Percentiles rank a stretch among this genome's conserved stretches.
phyloP scores from a whole-genome alignment of 2,888 invertebrate species.

The Nasonia oneida region DNA sequence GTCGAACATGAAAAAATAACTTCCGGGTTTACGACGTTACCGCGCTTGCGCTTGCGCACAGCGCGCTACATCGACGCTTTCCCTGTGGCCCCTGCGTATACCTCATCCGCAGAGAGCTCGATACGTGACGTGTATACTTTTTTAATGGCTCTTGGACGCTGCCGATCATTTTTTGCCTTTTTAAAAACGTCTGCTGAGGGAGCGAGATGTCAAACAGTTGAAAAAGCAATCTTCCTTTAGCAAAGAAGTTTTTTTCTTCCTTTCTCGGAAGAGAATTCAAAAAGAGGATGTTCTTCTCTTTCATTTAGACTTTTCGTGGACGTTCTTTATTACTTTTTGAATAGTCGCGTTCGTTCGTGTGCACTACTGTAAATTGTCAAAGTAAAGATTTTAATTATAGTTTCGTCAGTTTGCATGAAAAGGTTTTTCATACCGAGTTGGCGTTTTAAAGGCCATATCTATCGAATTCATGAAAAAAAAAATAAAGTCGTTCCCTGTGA shows the following conservation, averaged over 20 bases:
- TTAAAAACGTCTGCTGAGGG: neutral
- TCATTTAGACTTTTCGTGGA: neutral
- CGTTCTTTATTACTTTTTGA: neutral
- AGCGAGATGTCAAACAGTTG: neutral
- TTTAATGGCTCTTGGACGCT: neutral
- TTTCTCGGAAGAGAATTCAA: neutral
- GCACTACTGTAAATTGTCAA: neutral
- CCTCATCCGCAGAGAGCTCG: conserved; percentile 14
- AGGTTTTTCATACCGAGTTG: no score
- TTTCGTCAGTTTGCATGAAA: neutral
- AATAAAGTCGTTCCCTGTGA: neutral
- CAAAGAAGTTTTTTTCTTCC: neutral
- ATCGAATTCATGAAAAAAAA: neutral
- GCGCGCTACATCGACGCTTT: neutral
- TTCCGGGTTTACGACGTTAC: no score
- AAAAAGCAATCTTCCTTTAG: neutral
- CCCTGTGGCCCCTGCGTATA: neutral
- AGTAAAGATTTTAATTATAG: neutral
- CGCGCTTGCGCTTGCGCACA: neutral
- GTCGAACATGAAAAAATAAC: neutral
- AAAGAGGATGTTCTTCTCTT: conserved; percentile 9
- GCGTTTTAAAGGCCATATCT: no score
- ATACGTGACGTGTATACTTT: conserved; percentile 22
- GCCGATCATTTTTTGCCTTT: conserved; percentile 9
- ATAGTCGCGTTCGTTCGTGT: neutral